Percentiles rank a stretch among this genome's conserved stretches.
Evolutionary conservation across 2,888 invertebrate genomes (phyloP).

Genomic region (Amblyjoppa proteus): DNA sequence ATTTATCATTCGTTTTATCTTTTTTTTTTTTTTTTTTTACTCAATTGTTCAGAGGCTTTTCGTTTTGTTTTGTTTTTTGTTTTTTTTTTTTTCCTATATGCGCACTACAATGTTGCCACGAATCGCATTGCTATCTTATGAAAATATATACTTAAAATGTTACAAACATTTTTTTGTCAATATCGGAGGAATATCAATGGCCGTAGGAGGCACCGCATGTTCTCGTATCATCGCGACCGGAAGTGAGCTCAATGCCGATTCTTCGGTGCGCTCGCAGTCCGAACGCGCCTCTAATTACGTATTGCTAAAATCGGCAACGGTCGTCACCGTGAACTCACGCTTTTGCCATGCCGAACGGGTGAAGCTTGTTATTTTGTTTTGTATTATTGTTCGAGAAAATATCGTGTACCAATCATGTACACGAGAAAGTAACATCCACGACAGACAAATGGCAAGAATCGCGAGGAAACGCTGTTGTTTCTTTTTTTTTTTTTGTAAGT

Average conservation of each 20-base stretch:
- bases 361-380: neutral
- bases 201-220: conserved; percentile 61
- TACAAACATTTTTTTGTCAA: conserved; percentile 70
- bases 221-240: conserved; percentile 29
- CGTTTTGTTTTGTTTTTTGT: neutral
- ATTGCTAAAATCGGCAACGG: conserved; percentile 34
- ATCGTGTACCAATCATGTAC: neutral
- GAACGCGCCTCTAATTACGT: conserved; percentile 45
- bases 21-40: conserved; percentile 6
- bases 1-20: neutral
- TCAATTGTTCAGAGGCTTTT: conserved; percentile 40
- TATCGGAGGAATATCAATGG: conserved; percentile 73
- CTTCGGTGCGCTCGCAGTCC: conserved; percentile 25
- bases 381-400: conserved; percentile 2
- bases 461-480: conserved; percentile 57
- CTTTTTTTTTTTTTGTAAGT: conserved; percentile 2
- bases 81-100: conserved; percentile 36
- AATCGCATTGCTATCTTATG: conserved; percentile 75
- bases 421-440: neutral
- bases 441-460: conserved; percentile 65
- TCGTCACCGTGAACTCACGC: neutral
- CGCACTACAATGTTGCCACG: conserved; percentile 67
- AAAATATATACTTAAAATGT: conserved; percentile 73
- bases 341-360: neutral
- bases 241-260: conserved; percentile 35